Evolutionary conservation across 2,888 invertebrate species (phyloP), one percentile per base, ranked within the genome.

Genomic region (Xanthorhoe spadicearia): DNA sequence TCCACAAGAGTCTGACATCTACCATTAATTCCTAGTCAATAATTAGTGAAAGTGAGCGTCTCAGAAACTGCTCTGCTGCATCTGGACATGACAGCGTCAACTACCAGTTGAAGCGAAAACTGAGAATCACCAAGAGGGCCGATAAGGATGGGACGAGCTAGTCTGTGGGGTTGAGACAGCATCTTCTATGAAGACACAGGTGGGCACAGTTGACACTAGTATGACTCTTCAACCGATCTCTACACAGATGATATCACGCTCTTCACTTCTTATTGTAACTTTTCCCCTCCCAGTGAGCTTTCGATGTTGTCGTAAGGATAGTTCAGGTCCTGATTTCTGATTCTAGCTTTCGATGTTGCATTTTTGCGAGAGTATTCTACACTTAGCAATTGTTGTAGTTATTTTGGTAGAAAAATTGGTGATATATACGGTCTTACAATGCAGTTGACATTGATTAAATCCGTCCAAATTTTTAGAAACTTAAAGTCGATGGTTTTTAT

Each of bases 161-260:
- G 13, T 3, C 38, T 13, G 13, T 4, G 23, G 4, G 23, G 23
- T 10, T 10, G 38, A 13, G 3, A 43, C 13, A 43, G 38, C 13
- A 43, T 43, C 38, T 43, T 43, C 38, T 13, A 13, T 3, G 9
- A 13, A 4, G 32, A 32, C 32, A 32, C 52, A 53, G 53, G 53
- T 53, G 53, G 32, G 53, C 32, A 35, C 35, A 35, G n/a, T 53
- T 32, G 53, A 53, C 53, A 53, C 53, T 53, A 35, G 53, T 53
- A 35, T 32, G 15, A 35, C 50, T 8, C 17, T 50, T 50, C 19
- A 50, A 4, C 19, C 50, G 18, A 50, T 50, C 19, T 18, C 50
- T 2, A 17, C 18, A 50, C 9, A 19, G 50, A 50, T 19, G 19
- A 50, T 50, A 50, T 2, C 50, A 50, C 50, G 50, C 50, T 50